A percentile compares a stretch with the other conserved stretches of the same genome.
phyloP scores from a whole-genome alignment of 2,797 vertebrate genomes.

The Triplophysa bombifrons region DNA sequence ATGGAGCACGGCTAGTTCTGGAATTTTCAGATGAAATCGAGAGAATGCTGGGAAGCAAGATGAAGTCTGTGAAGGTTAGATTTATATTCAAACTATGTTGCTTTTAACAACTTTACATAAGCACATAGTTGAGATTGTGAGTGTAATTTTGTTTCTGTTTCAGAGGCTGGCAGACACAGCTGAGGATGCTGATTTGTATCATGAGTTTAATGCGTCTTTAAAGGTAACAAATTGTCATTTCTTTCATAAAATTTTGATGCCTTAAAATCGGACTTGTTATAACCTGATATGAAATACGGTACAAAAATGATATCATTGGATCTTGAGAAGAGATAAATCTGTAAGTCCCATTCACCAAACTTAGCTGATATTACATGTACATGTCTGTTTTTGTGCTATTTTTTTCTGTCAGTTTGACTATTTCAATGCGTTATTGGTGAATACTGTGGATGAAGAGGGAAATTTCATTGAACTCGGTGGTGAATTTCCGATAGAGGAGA shows the following conservation, averaged over 20 bases:
- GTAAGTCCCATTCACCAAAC: too few species aligned
- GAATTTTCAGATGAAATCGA: constrained; percentile 92
- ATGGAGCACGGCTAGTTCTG: constrained; percentile 84
- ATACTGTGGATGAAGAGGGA: constrained; percentile 85
- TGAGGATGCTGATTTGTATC: constrained; percentile 93
- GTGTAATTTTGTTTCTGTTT: neutral
- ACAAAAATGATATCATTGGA: too few species aligned
- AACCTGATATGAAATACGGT: too few species aligned
- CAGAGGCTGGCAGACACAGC: constrained; percentile 92
- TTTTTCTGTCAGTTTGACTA: constrained; percentile 86
- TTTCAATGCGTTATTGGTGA: constrained; percentile 91
- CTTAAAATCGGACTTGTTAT: too few species aligned
- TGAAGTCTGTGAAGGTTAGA: constrained; percentile 90
- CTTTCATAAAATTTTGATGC: too few species aligned
- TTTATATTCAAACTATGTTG: neutral
- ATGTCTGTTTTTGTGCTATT: neutral
- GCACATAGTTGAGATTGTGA: neutral
- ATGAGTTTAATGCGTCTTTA: constrained; percentile 88
- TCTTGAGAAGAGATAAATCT: too few species aligned
- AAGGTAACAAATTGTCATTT: constrained; percentile 74
- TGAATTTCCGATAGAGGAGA: constrained; percentile 89
- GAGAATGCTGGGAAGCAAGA: constrained; percentile 91
- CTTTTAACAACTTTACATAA: neutral
- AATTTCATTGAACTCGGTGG: constrained; percentile 85
- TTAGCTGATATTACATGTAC: neutral